Evolutionary conservation across 2,888 invertebrate genomes (phyloP).

Genomic region (Drosophila meridiana): DNA sequence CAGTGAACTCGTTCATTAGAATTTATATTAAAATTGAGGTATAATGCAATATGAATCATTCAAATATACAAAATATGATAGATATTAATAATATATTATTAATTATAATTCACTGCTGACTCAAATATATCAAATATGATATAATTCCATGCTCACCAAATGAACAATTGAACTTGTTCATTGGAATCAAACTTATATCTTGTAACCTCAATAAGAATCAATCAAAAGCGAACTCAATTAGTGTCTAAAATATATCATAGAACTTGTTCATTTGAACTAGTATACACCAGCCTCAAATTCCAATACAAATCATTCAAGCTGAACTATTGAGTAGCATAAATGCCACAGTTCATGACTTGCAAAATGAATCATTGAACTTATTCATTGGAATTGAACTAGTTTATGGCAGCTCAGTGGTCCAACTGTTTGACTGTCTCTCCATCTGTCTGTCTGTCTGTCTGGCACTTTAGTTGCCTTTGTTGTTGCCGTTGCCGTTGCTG

Average conservation of each 20-base stretch:
- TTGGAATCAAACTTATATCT: background rate
- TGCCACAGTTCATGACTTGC: constrained; percentile 2
- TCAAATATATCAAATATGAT: too few relatives aligned
- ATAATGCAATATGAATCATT: too few relatives aligned
- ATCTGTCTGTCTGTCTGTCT: constrained; percentile 4
- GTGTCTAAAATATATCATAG: background rate
- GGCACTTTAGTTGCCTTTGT: constrained; percentile 64
- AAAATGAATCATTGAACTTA: constrained; percentile 8
- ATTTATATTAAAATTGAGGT: too few relatives aligned
- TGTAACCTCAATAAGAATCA: background rate
- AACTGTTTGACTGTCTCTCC: constrained; percentile 6
- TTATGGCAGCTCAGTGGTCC: constrained; percentile 1
- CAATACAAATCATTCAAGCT: constrained; percentile 2
- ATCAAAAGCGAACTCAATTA: background rate
- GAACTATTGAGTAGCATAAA: background rate
- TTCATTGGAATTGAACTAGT: constrained; percentile 8
- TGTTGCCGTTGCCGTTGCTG: constrained; percentile 34
- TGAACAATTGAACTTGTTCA: background rate
- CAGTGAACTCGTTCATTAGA: too few relatives aligned
- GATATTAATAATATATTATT: too few relatives aligned
- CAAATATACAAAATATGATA: too few relatives aligned
- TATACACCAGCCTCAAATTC: background rate
- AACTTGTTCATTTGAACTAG: background rate
- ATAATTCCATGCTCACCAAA: too few relatives aligned
- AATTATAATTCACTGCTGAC: too few relatives aligned